These are phyloP conservation scores for Idaea biselata DNA, from an alignment of 2,888 invertebrate genomes.

Conservation along the genomic window DNA sequence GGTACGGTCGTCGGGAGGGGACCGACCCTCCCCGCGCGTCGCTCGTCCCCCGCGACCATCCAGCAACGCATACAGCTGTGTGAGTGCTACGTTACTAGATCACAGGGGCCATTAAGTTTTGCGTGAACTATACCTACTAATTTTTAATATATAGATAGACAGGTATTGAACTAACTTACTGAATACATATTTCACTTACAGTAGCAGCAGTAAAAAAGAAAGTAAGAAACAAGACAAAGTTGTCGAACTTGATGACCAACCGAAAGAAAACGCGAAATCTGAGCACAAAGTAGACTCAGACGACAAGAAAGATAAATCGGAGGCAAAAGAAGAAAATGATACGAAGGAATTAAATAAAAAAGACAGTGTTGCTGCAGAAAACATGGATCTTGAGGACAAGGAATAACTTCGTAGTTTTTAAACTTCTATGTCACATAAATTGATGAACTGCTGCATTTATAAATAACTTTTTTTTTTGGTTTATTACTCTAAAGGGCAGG, in stretches of 20 bases:
- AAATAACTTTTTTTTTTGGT: neutral
- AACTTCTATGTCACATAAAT: neutral
- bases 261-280: slow-evolving; percentile 12
- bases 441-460: neutral
- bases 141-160: too few species aligned
- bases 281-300: slow-evolving; percentile 16
- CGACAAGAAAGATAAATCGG: slow-evolving; percentile 20
- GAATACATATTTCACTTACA: slow-evolving; percentile 6
- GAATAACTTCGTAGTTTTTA: slow-evolving; percentile 44
- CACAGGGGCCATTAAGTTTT: too few species aligned
- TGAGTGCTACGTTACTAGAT: too few species aligned
- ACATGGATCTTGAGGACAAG: slow-evolving; percentile 61
- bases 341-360: slow-evolving; percentile 28
- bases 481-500: neutral
- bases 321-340: slow-evolving; percentile 22
- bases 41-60: too few species aligned
- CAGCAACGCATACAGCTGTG: too few species aligned
- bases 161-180: neutral
- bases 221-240: slow-evolving; percentile 31
- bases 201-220: slow-evolving; percentile 33
- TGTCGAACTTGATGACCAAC: neutral
- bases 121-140: too few species aligned
- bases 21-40: too few species aligned
- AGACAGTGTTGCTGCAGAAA: slow-evolving; percentile 44
- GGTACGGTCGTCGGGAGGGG: too few species aligned